Conservation (phyloP, 2,113 vertebrate genomes). For the Lophochroa leadbeateri region DNA sequence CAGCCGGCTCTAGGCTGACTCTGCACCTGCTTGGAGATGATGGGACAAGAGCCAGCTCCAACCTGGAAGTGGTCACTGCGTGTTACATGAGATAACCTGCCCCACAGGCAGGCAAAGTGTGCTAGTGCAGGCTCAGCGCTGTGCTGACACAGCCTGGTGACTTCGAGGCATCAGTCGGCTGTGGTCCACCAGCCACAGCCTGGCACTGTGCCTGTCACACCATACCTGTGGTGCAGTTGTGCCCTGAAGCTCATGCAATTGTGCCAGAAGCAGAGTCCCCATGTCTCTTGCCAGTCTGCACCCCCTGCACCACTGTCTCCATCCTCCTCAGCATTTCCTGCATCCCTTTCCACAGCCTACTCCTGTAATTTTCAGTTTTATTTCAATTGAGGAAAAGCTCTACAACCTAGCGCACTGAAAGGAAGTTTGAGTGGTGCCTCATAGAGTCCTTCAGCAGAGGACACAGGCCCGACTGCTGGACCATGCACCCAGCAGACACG, state of each 20-base stretch:
- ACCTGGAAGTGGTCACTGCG: fast-evolving
- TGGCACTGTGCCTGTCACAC: not conserved
- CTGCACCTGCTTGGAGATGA: not conserved
- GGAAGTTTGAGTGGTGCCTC: not conserved
- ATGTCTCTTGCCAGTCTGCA: not conserved
- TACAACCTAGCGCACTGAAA: fast-evolving
- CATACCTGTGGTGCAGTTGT: fast-evolving
- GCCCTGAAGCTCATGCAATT: not conserved
- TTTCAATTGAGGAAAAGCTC: not conserved
- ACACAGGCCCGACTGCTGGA: not conserved
- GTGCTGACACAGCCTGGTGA: not conserved
- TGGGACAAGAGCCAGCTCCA: not conserved
- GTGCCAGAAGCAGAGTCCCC: not conserved
- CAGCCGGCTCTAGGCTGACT: not conserved
- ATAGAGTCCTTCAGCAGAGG: not conserved
- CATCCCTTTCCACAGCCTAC: not conserved
- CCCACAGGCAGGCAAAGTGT: not conserved
- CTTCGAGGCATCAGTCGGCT: not conserved
- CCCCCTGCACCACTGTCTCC: not conserved
- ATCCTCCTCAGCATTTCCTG: not conserved
- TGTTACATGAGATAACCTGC: not conserved
- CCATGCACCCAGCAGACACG: not conserved
- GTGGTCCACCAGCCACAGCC: not conserved
- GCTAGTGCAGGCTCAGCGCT: not conserved
- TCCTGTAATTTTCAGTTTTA: not conserved